Conservation (phyloP, 1,140 invertebrate genomes). For the Scaptomyza graminum region DNA sequence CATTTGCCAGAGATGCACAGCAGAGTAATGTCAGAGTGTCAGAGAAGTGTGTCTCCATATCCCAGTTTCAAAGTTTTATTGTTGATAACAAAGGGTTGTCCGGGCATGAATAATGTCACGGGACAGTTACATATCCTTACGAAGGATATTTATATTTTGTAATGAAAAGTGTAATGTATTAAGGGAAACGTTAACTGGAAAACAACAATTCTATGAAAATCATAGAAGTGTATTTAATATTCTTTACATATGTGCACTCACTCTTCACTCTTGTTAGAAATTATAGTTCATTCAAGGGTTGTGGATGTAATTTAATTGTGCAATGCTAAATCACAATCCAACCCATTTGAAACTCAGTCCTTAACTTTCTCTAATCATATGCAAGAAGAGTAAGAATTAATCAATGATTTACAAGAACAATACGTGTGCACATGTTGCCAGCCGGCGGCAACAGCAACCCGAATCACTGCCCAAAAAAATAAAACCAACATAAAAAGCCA, state of each 20-base stretch:
- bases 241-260: conserved; percentile 1
- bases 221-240: neutral
- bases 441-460: conserved; percentile 37
- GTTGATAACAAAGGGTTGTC: conserved; percentile 49
- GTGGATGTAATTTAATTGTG: conserved; percentile 43
- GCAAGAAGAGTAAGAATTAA: conserved; percentile 77
- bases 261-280: conserved; percentile 11
- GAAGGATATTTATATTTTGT: neutral
- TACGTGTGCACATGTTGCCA: conserved; percentile 75
- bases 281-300: conserved; percentile 4
- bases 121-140: neutral
- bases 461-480: conserved; percentile 19
- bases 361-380: conserved; percentile 74
- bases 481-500: neutral
- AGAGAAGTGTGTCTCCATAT: conserved; percentile 53
- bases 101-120: neutral
- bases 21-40: conserved; percentile 32
- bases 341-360: conserved; percentile 17
- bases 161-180: neutral
- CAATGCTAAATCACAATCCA: conserved; percentile 33
- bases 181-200: neutral
- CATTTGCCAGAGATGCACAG: conserved; percentile 51
- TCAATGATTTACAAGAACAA: conserved; percentile 81
- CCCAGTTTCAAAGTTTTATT: conserved; percentile 25
- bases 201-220: no score